Evolutionary conservation across 2,888 invertebrate genomes (phyloP).

Genomic region (Drosophila robusta): DNA sequence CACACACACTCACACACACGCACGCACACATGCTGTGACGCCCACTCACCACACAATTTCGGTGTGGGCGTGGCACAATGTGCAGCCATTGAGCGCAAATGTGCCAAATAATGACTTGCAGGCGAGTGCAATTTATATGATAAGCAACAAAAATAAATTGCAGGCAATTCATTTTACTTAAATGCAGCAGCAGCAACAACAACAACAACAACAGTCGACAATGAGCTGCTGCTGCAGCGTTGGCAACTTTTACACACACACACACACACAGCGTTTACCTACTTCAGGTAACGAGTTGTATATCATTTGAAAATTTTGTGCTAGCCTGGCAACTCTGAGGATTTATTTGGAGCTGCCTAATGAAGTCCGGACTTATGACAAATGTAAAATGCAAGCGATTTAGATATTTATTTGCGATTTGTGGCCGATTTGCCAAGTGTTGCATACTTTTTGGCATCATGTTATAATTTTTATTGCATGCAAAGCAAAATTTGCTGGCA

Average conservation of each 20-base stretch:
- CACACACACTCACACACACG: conserved; percentile 18
- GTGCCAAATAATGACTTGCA: conserved; percentile 82
- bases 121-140: conserved; percentile 82
- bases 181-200: conserved; percentile 57
- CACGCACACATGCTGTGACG: conserved; percentile 22
- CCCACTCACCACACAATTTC: conserved; percentile 41
- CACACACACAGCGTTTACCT: neutral
- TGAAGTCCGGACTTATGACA: conserved; percentile 41
- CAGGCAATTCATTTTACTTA: conserved; percentile 82
- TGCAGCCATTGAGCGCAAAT: conserved; percentile 80
- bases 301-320: conserved; percentile 64
- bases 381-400: conserved; percentile 19
- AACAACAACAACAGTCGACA: conserved; percentile 33
- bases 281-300: conserved; percentile 37
- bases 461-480: neutral
- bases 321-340: conserved; percentile 50
- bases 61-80: conserved; percentile 64
- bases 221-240: conserved; percentile 54
- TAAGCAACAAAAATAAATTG: conserved; percentile 82
- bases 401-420: conserved; percentile 21
- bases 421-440: neutral
- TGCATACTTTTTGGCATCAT: neutral
- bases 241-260: conserved; percentile 45
- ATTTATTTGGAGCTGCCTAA: conserved; percentile 58
- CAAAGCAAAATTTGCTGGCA: neutral